Percentiles rank a stretch among this genome's conserved stretches.
Conservation (phyloP, 2,113 vertebrate genomes). For the Cyprinodon brontotheroides region DNA sequence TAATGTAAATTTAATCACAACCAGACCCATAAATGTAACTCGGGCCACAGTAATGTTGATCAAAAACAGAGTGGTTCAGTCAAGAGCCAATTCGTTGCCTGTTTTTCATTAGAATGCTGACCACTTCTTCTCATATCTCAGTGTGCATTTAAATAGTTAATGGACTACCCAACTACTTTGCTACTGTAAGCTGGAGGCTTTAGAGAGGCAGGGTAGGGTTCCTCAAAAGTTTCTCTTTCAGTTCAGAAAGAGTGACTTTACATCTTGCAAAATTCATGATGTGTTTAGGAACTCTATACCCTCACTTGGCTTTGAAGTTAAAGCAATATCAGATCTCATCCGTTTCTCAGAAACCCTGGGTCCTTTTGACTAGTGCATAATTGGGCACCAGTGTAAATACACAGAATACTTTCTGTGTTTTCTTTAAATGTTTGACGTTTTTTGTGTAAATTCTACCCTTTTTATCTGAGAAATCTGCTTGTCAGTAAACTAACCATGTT, state of each 20-base stretch:
- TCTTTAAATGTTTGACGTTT: constrained; percentile 2
- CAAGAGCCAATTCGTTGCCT: constrained; percentile 61
- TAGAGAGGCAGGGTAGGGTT: constrained; percentile 32
- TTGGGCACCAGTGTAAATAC: constrained; percentile 53
- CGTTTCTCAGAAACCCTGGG: constrained; percentile 39
- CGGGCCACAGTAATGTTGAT: constrained; percentile 66
- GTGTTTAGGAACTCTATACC: constrained; percentile 75
- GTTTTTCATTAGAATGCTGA: constrained; percentile 79
- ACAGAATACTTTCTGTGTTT: constrained; percentile 30
- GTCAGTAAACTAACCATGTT: neutral
- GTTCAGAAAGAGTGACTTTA: constrained; percentile 75
- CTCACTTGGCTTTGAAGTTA: constrained; percentile 74
- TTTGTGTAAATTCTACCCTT: constrained; percentile 6
- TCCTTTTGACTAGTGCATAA: constrained; percentile 55
- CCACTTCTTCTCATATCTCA: constrained; percentile 70
- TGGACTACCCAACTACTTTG: constrained; percentile 69
- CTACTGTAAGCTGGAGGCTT: constrained; percentile 65
- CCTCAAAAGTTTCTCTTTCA: constrained; percentile 76
- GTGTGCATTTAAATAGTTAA: constrained; percentile 82
- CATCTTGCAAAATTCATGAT: constrained; percentile 78
- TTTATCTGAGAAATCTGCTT: constrained; percentile 9
- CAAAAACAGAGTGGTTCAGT: constrained; percentile 68
- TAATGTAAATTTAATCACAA: constrained; percentile 60
- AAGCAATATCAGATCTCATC: constrained; percentile 59
- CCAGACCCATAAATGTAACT: constrained; percentile 60